Base-by-base conservation (phyloP, 2,797 vertebrate genomes). In the Siniperca obscura region DNA sequence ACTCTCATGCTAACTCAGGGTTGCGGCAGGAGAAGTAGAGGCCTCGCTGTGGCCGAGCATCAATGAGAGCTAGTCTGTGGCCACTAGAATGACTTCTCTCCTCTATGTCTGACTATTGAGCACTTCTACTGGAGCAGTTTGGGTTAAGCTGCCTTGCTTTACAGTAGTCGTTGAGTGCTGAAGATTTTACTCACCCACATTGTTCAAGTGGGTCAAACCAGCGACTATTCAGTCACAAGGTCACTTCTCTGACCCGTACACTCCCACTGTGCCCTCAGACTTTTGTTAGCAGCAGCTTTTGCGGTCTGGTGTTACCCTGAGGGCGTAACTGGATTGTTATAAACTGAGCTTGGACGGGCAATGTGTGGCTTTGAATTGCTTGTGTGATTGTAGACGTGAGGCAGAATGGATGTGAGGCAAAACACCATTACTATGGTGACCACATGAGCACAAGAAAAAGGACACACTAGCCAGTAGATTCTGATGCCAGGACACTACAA, bases 181-280 rank as follows among this genome's bases (percentile, higher is more conserved):
- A 56, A 17, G 30, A 50, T 22, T 71, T 27, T 10, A n/a, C 61
- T 52, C 50, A 21, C 65, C 65, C 30, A 13, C 66, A 25, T 21
- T 56, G 56, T 42, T 21, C 52, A 19, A 22, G 11, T 30, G n/a
- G 25, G 12, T 59, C 71, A 50, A 74, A 55, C 34, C 14, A 12
- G 34, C 7, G 3, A 79, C 80, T 69, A 40, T 14, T 50, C 75
- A 65, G 25, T 11, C 5, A 22, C 75, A 42, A 77, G 78, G 72
- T 81, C 78, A 5, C 55, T 34, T 7, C 27, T 50, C 44, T 48
- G 68, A 86, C 73, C 65, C 34, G 46, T 4, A 5, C 21, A 25
- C 34, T 74, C 53, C 59, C 59, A 3, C 52, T 6, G 50, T 34
- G 25, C 38, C 83, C 27, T 72, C 44, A 42, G 55, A 50, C 70